Evolutionary conservation across 2,797 vertebrate species (phyloP).

Genomic region (Alauda arvensis): DNA sequence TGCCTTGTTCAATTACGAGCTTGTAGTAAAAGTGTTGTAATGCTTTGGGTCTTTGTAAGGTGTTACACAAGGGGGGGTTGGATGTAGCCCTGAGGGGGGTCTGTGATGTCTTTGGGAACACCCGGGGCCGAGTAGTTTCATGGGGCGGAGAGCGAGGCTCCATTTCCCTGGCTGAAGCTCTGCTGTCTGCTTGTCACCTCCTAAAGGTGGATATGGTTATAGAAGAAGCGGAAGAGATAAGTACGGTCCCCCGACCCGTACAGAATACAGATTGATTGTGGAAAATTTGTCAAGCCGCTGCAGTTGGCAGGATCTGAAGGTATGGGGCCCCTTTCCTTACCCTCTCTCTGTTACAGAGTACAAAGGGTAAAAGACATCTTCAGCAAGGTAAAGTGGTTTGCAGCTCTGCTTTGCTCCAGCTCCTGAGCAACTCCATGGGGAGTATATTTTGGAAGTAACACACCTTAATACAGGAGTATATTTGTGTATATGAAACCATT

Average conservation of each 20-base stretch:
- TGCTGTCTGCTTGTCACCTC: constrained; percentile 72
- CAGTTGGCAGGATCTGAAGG: constrained; percentile 98
- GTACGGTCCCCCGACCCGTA: constrained; percentile 92
- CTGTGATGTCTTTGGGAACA: neutral
- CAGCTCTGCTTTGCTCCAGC: neutral
- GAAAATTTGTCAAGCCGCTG: constrained; percentile 97
- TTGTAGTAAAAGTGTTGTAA: constrained; percentile 12
- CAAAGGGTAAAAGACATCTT: neutral
- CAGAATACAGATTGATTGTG: constrained; percentile 96
- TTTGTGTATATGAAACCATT: neutral
- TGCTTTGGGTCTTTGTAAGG: constrained; percentile 36
- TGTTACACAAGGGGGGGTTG: neutral
- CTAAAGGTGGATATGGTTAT: constrained; percentile 91
- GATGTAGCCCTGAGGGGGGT: neutral
- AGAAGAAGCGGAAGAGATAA: constrained; percentile 93
- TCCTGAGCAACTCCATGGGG: neutral
- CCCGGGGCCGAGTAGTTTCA: neutral
- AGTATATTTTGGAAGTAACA: neutral
- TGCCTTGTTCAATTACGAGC: constrained; percentile 11
- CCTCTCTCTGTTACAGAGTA: constrained; percentile 19
- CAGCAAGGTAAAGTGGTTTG: neutral
- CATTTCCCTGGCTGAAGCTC: constrained; percentile 63
- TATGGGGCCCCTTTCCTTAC: constrained; percentile 66
- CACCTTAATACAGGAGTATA: rapidly evolving
- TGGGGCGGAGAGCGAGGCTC: constrained; percentile 53